Evolutionary conservation across 2,888 invertebrate species (phyloP), one percentile per base, ranked within the genome.

Genomic region (Neoascia interrupta): DNA sequence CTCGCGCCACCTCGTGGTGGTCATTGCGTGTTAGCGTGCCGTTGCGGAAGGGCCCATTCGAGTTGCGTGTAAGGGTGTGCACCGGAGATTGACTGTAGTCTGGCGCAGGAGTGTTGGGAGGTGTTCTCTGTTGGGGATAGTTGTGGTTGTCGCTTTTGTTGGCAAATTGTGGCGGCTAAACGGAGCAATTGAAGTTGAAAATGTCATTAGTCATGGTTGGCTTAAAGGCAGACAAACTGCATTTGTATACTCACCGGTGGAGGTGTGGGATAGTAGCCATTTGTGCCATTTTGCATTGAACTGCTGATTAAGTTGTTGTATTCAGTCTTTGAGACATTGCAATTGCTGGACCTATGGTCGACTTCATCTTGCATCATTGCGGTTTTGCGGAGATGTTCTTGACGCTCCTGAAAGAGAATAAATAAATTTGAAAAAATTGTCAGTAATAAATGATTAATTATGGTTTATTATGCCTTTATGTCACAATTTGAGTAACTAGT

Each of bases 301-400:
- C 79, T 81, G 51, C 68, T 84, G 66, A 63, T 74, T 47, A 75
- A 69, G 51, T 81, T 81, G 68, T 75, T 75, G 53, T 74, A 74
- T 47, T 75, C 80, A 75, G 69, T 79, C 47, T 58, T 83, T 53
- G 72, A 47, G 47, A 81, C 80, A 53, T 69, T 83, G 64, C 66
- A 83, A 69, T 81, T 81, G 34, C 76, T 86, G 28, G 86, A 85
- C 28, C 88, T 86, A 84, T 84, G 85, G 69, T 86, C 86, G 54
- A 85, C 86, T 69, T 86, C 86, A 81, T 88, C 87, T 69, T 86
- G 85, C 86, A 87, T 87, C 63, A 88, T 85, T 69, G 85, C 84
- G 47, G 88, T 87, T 68, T 87, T 87, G 10, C 85, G 85, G 19
- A 88, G 83, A 15, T 87, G 87, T 69, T 87, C 87, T 41, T 86